These are phyloP conservation scores for Macroglossus sobrinus DNA, from an alignment of 2,113 vertebrate genomes.

Conservation along the genomic window DNA sequence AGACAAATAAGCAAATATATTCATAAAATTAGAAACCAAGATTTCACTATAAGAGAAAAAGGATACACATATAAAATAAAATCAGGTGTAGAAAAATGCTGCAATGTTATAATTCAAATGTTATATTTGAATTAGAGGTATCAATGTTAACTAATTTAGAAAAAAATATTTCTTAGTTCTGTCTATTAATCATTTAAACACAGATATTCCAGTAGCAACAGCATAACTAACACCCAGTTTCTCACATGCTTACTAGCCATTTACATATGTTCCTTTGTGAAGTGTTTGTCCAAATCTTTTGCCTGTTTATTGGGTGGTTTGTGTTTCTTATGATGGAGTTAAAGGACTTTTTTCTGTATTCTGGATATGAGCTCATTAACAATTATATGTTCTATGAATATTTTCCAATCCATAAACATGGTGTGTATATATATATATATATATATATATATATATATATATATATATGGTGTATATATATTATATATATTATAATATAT, in stretches of 20 bases:
- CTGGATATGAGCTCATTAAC: neutral
- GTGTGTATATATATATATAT: neutral
- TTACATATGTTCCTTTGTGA: neutral
- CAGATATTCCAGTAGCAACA: neutral
- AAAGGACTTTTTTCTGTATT: neutral
- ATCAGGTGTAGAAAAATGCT: neutral
- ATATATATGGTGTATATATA: neutral
- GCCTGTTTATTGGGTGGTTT: neutral
- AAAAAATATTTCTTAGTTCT: neutral
- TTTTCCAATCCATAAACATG: neutral
- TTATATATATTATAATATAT: too few relatives aligned
- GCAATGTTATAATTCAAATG: neutral
- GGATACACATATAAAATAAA: neutral
- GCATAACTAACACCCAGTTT: neutral
- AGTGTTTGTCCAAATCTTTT: neutral
- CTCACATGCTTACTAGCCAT: neutral
- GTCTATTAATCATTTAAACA: neutral
- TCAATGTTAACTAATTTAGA: neutral
- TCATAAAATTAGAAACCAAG: neutral
- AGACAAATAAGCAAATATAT: slow-evolving; percentile 6
- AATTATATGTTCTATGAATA: neutral
- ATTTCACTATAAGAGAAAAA: slow-evolving; percentile 18
- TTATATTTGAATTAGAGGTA: neutral
- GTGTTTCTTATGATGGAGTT: neutral
- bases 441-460: neutral